phyloP scores from a whole-genome alignment of 1,140 invertebrate genomes.

The Megathymus violae region DNA sequence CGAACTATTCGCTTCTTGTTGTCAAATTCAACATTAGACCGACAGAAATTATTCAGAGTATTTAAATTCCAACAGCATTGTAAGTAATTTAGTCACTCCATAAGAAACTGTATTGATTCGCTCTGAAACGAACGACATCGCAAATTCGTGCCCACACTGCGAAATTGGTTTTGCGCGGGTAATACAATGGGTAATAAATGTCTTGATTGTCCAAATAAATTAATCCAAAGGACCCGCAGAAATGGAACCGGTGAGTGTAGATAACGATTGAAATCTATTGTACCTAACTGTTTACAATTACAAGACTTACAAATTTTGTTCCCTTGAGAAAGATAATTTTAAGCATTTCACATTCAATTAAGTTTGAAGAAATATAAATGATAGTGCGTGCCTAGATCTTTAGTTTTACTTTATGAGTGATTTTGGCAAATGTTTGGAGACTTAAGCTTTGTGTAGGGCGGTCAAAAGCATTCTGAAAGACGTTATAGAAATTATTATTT shows the following conservation, averaged over 20 bases:
- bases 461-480: no score
- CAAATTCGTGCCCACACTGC: constrained; percentile 14
- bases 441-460: no score
- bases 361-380: no score
- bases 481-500: no score
- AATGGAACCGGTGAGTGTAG: constrained; percentile 3
- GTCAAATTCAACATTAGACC: background rate
- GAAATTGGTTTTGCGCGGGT: constrained; percentile 15
- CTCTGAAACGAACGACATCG: constrained; percentile 19
- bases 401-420: no score
- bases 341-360: no score
- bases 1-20: background rate
- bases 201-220: constrained; percentile 34
- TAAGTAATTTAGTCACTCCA: constrained; percentile 23
- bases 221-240: constrained; percentile 2
- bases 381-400: no score
- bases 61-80: constrained; percentile 8
- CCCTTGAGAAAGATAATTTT: no score
- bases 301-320: no score
- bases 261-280: constrained; percentile 19
- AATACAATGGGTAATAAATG: constrained; percentile 37
- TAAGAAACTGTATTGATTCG: constrained; percentile 22
- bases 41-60: background rate
- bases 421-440: no score
- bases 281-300: constrained; percentile 3